Evolutionary conservation across 2,888 invertebrate genomes (phyloP).

Genomic region (Plemyria rubiginata): DNA sequence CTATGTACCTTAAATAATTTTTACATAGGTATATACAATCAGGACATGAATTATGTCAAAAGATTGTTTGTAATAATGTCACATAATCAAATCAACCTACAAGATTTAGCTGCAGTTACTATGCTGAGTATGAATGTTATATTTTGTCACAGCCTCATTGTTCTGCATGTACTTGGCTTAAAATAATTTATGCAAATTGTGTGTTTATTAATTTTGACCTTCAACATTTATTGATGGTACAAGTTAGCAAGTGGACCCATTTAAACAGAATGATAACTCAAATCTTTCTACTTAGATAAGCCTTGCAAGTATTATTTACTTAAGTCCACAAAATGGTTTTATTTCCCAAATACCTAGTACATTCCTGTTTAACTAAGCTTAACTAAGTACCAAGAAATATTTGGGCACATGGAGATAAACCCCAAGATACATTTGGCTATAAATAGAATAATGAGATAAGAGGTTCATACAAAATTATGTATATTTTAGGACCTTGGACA

Average conservation of each 20-base stretch:
- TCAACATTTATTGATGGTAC: slow-evolving; percentile 24
- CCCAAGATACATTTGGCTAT: too few relatives aligned
- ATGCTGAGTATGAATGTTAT: not conserved
- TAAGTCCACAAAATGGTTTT: too few relatives aligned
- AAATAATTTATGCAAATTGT: slow-evolving; percentile 44
- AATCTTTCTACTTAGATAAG: not conserved
- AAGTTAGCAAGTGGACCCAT: slow-evolving; percentile 4
- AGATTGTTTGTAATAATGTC: too few relatives aligned
- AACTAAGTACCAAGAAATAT: too few relatives aligned
- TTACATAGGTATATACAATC: too few relatives aligned
- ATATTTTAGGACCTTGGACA: slow-evolving; percentile 76
- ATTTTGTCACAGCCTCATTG: not conserved
- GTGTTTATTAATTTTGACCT: slow-evolving; percentile 37
- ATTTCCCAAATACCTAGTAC: too few relatives aligned
- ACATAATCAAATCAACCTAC: too few relatives aligned
- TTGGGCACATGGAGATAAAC: too few relatives aligned
- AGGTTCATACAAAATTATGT: slow-evolving; percentile 24
- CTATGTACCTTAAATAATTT: too few relatives aligned
- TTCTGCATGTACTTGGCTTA: slow-evolving; percentile 15
- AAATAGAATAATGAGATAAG: not conserved
- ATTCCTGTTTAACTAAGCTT: not conserved
- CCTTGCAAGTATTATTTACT: not conserved
- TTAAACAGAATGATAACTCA: slow-evolving; percentile 8
- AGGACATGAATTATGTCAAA: too few relatives aligned
- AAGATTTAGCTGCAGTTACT: not conserved